Evolutionary conservation across 2,113 vertebrate species (phyloP).

Genomic region (Melierax canorus): DNA sequence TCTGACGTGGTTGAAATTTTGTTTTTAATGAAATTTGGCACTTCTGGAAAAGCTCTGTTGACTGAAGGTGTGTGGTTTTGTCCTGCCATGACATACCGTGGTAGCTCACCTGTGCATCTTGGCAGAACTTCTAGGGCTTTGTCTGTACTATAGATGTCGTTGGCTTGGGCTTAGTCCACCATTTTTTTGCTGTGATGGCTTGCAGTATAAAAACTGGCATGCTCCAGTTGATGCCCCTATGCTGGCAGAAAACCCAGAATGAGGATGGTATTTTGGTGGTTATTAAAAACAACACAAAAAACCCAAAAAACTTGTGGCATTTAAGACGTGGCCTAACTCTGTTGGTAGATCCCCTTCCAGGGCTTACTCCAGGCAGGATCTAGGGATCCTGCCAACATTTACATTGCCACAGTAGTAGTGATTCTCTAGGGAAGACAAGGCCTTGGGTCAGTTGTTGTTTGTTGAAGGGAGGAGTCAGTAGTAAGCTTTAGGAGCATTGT

Average conservation of each 20-base stretch:
- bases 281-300: not conserved
- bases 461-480: not conserved
- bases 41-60: not conserved
- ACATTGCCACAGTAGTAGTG: not conserved
- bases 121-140: not conserved
- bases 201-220: not conserved
- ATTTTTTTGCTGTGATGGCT: not conserved
- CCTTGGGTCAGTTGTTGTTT: not conserved
- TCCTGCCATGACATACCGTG: not conserved
- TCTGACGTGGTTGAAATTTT: not conserved
- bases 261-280: not conserved
- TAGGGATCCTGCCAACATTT: not conserved
- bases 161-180: not conserved
- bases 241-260: not conserved
- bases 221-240: not conserved
- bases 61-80: not conserved
- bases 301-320: accelerated
- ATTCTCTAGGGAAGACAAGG: not conserved
- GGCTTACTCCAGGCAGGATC: not conserved
- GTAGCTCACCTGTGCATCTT: not conserved
- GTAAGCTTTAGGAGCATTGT: not conserved
- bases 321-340: not conserved
- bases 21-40: not conserved
- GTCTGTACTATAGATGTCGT: not conserved
- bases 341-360: not conserved